Base-by-base conservation (phyloP, 1,140 invertebrate species). In the Drosophila triauraria region DNA sequence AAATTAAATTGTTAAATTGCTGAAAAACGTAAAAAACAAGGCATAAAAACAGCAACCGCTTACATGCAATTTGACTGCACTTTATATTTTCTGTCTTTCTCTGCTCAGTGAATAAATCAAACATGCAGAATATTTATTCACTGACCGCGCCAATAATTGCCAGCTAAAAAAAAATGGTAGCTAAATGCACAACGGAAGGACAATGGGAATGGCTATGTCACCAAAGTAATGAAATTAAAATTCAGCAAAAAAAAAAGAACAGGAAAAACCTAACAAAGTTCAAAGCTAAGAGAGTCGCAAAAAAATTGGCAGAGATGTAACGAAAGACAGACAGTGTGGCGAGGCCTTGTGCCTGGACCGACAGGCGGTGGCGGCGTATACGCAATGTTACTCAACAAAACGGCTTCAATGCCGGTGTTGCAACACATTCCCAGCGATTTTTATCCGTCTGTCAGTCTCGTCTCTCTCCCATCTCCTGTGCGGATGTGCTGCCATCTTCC, bases 1-100 rank as follows among this genome's bases (percentile, higher is more conserved):
- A 78, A 78, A 78, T 71, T 59, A 59, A 48, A 61, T 44, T 46
- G 56, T 75, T 70, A 54, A 78, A 54, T 53, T 44, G 8, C 15
- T 43, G 6, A 54, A 59, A 51, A 51, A 25, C 27, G 27, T 30
- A 74, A 17, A 32, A 17, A 32, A 0, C 4, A 38, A 12, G 13
- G 35, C 35, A 13, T 0, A 13, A 4, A 40, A 40, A 40, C 2
- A 40, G 15, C 12, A 40, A n/a, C 7, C 54, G 15, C n/a, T 27
- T 51, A 51, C 30, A 51, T 47, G 12, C 32, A 10, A 35, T 35
- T 35, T 35, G 32, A 35, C 32, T 35, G 32, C n/a, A 20, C 12
- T 54, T 13, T 60, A 25, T 59, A n/a, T 60, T 32, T 63, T 13
- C 25, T 10, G 17, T 35, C 32, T 44, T 25, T 32, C 62, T 10